phyloP scores from a whole-genome alignment of 2,888 invertebrate species.

The Agrilus mali region DNA sequence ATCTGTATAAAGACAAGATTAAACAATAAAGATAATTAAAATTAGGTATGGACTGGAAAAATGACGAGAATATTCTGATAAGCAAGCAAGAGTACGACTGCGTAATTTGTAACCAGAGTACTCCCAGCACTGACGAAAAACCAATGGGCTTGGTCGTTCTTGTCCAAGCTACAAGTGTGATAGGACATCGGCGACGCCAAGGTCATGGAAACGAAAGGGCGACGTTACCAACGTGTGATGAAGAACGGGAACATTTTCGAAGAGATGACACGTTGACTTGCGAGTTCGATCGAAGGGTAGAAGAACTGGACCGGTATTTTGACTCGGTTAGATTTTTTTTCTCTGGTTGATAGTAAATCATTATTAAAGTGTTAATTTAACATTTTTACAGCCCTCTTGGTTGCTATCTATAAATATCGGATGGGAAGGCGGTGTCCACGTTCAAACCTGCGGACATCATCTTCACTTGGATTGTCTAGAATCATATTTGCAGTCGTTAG shows the following conservation, averaged over 20 bases:
- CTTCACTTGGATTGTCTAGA: conserved; percentile 89
- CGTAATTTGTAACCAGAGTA: conserved; percentile 88
- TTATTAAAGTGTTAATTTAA: not conserved
- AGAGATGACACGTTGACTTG: conserved; percentile 55
- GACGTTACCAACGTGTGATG: conserved; percentile 49
- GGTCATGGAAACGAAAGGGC: conserved; percentile 40
- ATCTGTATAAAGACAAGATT: not conserved
- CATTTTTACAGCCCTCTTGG: conserved; percentile 53
- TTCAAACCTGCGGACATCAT: conserved; percentile 94
- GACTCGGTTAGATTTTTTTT: conserved; percentile 46
- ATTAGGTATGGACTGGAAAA: conserved; percentile 49
- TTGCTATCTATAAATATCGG: conserved; percentile 66
- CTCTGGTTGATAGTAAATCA: not conserved
- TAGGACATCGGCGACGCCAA: conserved; percentile 56
- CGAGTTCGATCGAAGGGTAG: conserved; percentile 65
- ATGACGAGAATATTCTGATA: conserved; percentile 42
- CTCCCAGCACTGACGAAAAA: conserved; percentile 68
- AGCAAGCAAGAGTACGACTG: conserved; percentile 73
- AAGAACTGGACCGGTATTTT: conserved; percentile 64
- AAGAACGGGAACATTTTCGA: conserved; percentile 44
- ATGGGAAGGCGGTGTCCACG: conserved; percentile 86
- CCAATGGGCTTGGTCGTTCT: conserved; percentile 84
- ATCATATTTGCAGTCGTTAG: conserved; percentile 78
- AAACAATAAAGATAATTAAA: conserved; percentile 12
- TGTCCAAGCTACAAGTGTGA: conserved; percentile 77